phyloP scores from a whole-genome alignment of 1,140 invertebrate genomes.

The Lasaia peninsularis region DNA sequence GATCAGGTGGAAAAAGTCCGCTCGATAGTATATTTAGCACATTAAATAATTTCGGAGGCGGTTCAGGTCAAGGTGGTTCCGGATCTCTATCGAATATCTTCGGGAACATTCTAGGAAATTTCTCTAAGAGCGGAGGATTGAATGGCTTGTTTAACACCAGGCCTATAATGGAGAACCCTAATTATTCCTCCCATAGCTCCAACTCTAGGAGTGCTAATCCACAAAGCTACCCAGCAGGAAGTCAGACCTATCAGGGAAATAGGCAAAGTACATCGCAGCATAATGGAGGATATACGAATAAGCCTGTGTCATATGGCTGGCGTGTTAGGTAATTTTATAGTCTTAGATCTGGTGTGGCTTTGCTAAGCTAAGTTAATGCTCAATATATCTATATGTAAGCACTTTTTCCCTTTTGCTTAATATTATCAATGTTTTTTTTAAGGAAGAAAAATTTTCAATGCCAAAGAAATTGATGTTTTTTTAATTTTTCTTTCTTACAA shows the following conservation, averaged over 20 bases:
- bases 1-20: constrained; percentile 39
- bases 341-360: constrained; percentile 33
- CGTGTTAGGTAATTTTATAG: constrained; percentile 61
- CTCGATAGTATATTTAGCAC: constrained; percentile 52
- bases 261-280: constrained; percentile 43
- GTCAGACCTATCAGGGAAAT: constrained; percentile 41
- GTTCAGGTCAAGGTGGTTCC: constrained; percentile 30
- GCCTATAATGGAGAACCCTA: constrained; percentile 65
- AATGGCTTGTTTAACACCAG: constrained; percentile 55
- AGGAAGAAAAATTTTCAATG: no score
- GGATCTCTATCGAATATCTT: constrained; percentile 49
- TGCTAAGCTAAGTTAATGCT: constrained; percentile 30
- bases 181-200: constrained; percentile 54
- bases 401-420: no score
- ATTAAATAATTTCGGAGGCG: constrained; percentile 45
- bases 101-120: constrained; percentile 56
- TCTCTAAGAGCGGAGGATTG: constrained; percentile 56
- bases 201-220: constrained; percentile 59
- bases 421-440: no score
- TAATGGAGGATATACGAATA: constrained; percentile 51
- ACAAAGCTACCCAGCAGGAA: constrained; percentile 61
- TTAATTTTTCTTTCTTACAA: constrained; percentile 4
- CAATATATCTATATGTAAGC: not conserved
- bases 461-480: constrained; percentile 9
- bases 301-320: constrained; percentile 66